phyloP scores from a whole-genome alignment of 2,113 vertebrate species.

The Cricetomys ansorgei region DNA sequence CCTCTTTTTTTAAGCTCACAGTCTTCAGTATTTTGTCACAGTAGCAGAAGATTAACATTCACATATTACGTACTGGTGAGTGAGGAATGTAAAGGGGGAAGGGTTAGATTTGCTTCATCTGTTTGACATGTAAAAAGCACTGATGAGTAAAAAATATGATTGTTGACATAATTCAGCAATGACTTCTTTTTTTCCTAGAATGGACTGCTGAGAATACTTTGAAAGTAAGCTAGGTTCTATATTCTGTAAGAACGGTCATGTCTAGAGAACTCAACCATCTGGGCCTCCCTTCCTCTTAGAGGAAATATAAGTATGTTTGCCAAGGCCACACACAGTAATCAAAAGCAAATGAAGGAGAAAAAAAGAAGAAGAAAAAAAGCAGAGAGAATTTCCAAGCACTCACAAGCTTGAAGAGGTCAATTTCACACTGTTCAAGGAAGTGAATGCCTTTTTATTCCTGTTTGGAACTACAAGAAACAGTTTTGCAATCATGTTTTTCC shows the following conservation, averaged over 20 bases:
- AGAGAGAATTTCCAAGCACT: conserved; percentile 53
- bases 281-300: neutral
- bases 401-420: conserved; percentile 42
- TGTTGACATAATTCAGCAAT: neutral
- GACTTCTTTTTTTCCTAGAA: neutral
- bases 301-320: neutral
- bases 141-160: neutral
- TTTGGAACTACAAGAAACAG: conserved; percentile 49
- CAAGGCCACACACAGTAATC: neutral
- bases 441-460: conserved; percentile 56
- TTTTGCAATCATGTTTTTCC: neutral
- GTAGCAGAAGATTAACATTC: neutral
- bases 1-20: neutral
- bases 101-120: neutral
- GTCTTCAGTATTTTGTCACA: neutral
- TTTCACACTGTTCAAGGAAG: conserved; percentile 53
- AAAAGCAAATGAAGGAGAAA: conserved; percentile 2
- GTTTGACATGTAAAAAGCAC: neutral
- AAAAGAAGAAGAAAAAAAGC: neutral
- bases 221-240: neutral
- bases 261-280: neutral
- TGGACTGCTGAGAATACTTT: neutral
- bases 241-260: neutral
- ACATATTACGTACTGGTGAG: neutral
- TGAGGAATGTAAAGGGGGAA: neutral